Percentiles rank a stretch among this genome's conserved stretches.
Evolutionary conservation across 2,797 vertebrate species (phyloP).

Genomic region (Silurus lanzhouensis): DNA sequence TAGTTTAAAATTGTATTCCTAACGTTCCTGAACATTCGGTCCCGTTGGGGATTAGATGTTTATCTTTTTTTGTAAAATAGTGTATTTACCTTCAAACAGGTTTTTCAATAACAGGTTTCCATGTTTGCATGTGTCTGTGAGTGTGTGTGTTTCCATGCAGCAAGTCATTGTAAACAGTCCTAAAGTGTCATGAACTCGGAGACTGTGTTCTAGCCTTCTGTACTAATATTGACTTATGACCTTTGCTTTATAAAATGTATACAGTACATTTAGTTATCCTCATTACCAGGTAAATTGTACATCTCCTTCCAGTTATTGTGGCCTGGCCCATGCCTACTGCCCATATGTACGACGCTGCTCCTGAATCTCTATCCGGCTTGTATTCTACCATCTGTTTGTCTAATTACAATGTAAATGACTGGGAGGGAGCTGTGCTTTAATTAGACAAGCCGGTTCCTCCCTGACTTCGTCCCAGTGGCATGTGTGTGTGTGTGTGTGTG

Average conservation of each 20-base stretch:
- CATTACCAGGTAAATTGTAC: neutral
- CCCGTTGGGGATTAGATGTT: neutral
- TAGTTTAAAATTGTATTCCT: too few species aligned
- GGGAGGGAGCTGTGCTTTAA: conserved; percentile 46
- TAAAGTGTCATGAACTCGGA: neutral
- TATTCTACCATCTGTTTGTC: conserved; percentile 39
- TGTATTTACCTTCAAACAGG: neutral
- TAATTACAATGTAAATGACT: conserved; percentile 31
- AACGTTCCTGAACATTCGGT: too few species aligned
- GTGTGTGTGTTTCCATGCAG: neutral
- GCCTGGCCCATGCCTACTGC: neutral
- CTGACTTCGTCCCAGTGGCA: neutral
- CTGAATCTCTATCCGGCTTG: conserved; percentile 15
- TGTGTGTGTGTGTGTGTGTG: conserved; percentile 25
- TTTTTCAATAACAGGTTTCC: neutral
- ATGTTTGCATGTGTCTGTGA: neutral
- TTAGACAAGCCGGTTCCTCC: conserved; percentile 40
- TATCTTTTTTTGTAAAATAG: neutral
- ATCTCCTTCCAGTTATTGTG: neutral
- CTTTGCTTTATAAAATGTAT: neutral
- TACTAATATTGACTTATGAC: conserved; percentile 17
- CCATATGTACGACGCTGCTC: conserved; percentile 21
- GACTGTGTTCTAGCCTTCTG: neutral
- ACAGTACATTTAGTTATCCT: conserved; percentile 14
- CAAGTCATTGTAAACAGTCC: neutral